Evolutionary conservation across 2,113 vertebrate genomes (phyloP), one percentile per base, ranked within the genome.

Genomic region (Porphyrio hochstetteri): DNA sequence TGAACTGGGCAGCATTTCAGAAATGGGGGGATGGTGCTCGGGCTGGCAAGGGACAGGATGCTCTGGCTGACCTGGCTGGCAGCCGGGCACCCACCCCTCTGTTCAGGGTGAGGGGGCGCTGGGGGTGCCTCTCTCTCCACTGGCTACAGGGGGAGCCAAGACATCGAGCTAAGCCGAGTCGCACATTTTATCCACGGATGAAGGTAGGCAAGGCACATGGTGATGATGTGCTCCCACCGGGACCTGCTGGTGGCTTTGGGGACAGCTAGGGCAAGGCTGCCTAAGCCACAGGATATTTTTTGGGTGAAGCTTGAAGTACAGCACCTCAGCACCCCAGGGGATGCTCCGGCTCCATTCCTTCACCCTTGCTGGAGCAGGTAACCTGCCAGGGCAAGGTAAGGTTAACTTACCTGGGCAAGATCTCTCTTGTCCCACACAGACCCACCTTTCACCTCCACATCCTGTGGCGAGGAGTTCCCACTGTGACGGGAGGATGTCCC

Each of bases 121-220:
- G 60, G 82, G 46, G 55, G 31, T 96, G 92, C 64, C 88, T 96
- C 76, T 88, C 94, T 92, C 86, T 35, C 46, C 86, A 59, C 31
- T 59, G 88, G 95, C 96, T 94, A 96, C 92, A 97, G 96, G 95
- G 95, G 92, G 96, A 97, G 96, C 95, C 94, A 96, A 70, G 94
- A 63, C 88, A 94, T 92, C 72, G 80, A 68, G 91, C 94, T 78
- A 33, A 25, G 44, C 42, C 4, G 6, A 33, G 91, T 70, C 21
- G 44, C 0, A 4, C 14, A 0, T 46, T 75, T 60, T 25, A 31
- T 77, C 50, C 68, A 0, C 0, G 68, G 14, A 11, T 12, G 31
- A 44, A 91, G 77, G 50, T 7, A 57, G 36, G 77, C 4, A 9
- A 48, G 38, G 72, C 44, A 17, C 16, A 0, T 8, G 76, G 71